These are phyloP conservation scores for Pelecanus crispus DNA, from an alignment of 2,113 vertebrate genomes.

Conservation along the genomic window DNA sequence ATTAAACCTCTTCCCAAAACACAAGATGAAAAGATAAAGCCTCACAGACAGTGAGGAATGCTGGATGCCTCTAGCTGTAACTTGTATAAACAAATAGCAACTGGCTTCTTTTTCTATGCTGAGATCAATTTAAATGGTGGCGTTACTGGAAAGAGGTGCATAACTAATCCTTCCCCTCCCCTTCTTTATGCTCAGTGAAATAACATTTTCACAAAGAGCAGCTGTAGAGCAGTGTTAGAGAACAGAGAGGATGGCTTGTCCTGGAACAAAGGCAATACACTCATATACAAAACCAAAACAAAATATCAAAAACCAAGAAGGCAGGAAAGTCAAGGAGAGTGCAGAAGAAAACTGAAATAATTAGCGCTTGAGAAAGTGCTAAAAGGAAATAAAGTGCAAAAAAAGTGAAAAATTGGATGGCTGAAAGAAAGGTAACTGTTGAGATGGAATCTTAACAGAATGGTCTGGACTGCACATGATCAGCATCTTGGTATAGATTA, in stretches of 20 bases:
- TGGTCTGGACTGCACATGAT: not conserved
- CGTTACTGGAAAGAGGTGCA: constrained; percentile 22
- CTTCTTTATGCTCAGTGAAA: constrained; percentile 57
- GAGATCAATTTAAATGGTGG: constrained; percentile 22
- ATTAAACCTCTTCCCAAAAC: constrained; percentile 12
- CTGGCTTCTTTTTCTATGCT: constrained; percentile 3
- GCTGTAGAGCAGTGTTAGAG: constrained; percentile 31
- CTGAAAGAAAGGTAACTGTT: constrained; percentile 23
- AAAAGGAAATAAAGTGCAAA: constrained; percentile 37
- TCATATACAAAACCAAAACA: constrained; percentile 44
- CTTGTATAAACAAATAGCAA: constrained; percentile 22
- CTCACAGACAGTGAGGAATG: constrained; percentile 72
- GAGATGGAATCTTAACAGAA: constrained; percentile 38
- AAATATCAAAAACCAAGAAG: constrained; percentile 48
- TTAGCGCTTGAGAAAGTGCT: constrained; percentile 33
- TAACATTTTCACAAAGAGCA: constrained; percentile 42
- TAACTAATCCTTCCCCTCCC: constrained; percentile 37
- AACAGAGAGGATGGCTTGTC: constrained; percentile 67
- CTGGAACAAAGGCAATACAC: constrained; percentile 64
- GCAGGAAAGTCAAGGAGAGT: constrained; percentile 54
- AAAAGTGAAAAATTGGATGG: constrained; percentile 40
- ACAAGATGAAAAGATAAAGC: constrained; percentile 19
- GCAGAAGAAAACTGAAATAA: constrained; percentile 23
- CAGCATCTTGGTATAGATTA: not conserved
- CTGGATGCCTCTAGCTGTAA: not conserved